Evolutionary conservation across 64 coral and sea anemone species (phyloP), one percentile per base, ranked within the genome.

Genomic region (Porites lutea): DNA sequence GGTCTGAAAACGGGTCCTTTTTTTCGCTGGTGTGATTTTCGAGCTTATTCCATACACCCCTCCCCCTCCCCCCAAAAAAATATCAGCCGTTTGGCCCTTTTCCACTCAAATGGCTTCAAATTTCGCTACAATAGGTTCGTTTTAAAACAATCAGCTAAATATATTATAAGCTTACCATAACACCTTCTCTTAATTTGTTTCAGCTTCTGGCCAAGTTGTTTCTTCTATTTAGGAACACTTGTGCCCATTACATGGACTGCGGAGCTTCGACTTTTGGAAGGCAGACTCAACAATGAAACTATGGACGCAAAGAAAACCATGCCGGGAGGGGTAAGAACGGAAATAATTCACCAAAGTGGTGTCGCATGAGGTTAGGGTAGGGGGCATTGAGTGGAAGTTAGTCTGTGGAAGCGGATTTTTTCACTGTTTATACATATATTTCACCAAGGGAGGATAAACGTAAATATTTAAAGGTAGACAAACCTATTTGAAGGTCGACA

Each of bases 171-270:
- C 54, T 5, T 57, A 12, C 54, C 3, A 4, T 5, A 16, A 52
- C 23, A 2, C 44, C 3, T 23, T 8, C 14, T 75, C 63, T 89
- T 16, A 46, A 55, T 78, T 95, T 5, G 15, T 66, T 70, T 6
- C 53, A 96, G 94, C 76, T 75, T 96, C 23, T 96, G 94, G 94
- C 94, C 94, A 51, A 96, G 94, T 73, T 92, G 90, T 92, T 89
- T 96, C 15, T 96, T 96, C 87, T 96, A 96, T 44, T 66, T 96
- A 43, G 87, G 85, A 54, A 87, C 90, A 9, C 20, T 96, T 76
- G 77, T 96, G 1, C 94, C 94, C 18, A 87, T 85, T 19, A 66
- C 92, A n/a, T 96, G 94, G 94, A 89, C 82, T 49, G 37, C 92
- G 44, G 92, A 94, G 49, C 48, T 89, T 20, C 74, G 74, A 6